A percentile compares a stretch with the other conserved stretches of the same genome.
Evolutionary conservation across 2,888 invertebrate species (phyloP).

Genomic region (Plebejus argus): DNA sequence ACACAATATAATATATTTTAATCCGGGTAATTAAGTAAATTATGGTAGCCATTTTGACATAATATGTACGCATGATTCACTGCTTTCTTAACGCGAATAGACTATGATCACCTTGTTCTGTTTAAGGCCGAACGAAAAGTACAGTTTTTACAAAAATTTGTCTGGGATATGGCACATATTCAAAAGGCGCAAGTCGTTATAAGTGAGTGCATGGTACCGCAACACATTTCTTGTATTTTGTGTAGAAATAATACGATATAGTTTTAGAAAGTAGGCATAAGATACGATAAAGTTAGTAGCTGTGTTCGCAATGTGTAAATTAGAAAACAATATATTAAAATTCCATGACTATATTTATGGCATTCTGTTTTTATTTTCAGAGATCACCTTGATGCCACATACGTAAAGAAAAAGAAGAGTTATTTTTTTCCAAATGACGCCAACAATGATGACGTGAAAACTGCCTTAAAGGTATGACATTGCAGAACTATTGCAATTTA

Average conservation of each 20-base stretch:
- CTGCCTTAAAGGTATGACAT: constrained; percentile 40
- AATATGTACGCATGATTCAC: background rate
- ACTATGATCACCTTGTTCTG: background rate
- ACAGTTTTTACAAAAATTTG: constrained; percentile 72
- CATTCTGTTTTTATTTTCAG: constrained; percentile 52
- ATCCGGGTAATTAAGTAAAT: background rate
- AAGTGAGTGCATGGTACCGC: constrained; percentile 80
- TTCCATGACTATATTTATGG: background rate
- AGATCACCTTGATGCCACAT: constrained; percentile 69
- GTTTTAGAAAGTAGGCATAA: background rate
- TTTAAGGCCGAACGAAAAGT: constrained; percentile 62
- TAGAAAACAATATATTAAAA: background rate
- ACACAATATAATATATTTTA: no score
- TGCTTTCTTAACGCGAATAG: background rate
- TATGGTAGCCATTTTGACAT: background rate
- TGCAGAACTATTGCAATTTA: background rate
- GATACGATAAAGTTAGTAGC: background rate
- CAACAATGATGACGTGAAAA: constrained; percentile 47
- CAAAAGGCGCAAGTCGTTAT: constrained; percentile 58
- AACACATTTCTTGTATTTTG: constrained; percentile 49
- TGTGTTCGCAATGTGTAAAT: background rate
- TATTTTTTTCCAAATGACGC: constrained; percentile 65
- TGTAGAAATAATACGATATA: constrained; percentile 6
- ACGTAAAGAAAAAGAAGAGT: constrained; percentile 69
- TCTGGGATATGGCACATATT: constrained; percentile 76